Evolutionary conservation across 1,140 invertebrate genomes (phyloP).

Genomic region (Psix sp.): DNA sequence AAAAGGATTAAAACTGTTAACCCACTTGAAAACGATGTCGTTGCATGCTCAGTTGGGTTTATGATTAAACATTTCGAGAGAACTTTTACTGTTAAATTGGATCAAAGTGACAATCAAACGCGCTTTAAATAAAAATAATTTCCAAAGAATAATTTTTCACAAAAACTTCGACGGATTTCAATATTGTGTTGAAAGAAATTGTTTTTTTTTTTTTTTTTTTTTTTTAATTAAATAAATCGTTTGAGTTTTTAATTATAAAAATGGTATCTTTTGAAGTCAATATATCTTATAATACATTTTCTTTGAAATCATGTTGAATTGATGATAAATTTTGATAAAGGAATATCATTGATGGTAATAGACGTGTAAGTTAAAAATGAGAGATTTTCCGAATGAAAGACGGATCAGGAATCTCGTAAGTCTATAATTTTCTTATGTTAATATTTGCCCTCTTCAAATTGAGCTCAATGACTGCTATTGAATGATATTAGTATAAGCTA

Average conservation of each 20-base stretch:
- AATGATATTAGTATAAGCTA: slow-evolving; percentile 3
- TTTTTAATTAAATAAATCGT: too few species aligned
- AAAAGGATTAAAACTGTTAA: slow-evolving; percentile 55
- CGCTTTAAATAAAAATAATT: background rate
- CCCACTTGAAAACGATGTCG: slow-evolving; percentile 51
- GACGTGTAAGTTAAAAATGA: background rate
- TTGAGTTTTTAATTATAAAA: too few species aligned
- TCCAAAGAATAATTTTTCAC: too few species aligned
- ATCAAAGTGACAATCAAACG: slow-evolving; percentile 20
- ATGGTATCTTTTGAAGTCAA: too few species aligned
- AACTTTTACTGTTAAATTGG: too few species aligned
- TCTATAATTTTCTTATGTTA: slow-evolving; percentile 42
- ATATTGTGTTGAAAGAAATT: too few species aligned
- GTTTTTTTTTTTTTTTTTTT: too few species aligned
- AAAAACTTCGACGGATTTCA: too few species aligned
- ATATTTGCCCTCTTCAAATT: slow-evolving; percentile 45
- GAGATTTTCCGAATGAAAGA: background rate
- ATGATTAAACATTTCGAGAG: slow-evolving; percentile 34
- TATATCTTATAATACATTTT: too few species aligned
- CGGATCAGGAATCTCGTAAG: slow-evolving; percentile 34
- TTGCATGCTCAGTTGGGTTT: slow-evolving; percentile 25
- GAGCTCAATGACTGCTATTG: slow-evolving; percentile 39
- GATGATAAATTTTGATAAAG: background rate
- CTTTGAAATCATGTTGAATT: too few species aligned
- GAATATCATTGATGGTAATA: background rate